Evolutionary conservation across 1,140 invertebrate species (phyloP).

Genomic region (Diabrotica virgifera): DNA sequence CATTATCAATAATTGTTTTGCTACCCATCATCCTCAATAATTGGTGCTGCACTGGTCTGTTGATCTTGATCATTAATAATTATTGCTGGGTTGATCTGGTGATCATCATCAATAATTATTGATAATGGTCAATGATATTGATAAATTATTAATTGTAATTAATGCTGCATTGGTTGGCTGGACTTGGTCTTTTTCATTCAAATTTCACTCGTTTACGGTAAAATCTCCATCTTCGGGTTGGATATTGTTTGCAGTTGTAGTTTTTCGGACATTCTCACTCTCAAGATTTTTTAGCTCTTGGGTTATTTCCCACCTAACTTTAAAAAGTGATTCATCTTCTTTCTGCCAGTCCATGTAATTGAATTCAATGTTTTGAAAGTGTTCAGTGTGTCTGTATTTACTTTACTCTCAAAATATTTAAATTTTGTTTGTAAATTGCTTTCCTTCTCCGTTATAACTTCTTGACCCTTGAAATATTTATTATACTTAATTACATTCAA

Average conservation of each 20-base stretch:
- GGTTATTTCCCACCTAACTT: conserved; percentile 7
- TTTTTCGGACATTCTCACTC: conserved; percentile 4
- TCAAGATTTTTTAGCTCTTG: conserved; percentile 3
- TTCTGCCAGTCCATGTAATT: conserved; percentile 5
- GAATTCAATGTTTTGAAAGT: conserved; percentile 9
- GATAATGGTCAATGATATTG: no score
- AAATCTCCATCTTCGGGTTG: background rate
- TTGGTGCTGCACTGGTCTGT: no score
- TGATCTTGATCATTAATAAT: no score
- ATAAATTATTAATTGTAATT: conserved; percentile 3
- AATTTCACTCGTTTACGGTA: background rate
- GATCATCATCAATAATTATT: no score
- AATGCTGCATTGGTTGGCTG: background rate
- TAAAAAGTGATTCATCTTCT: conserved; percentile 6
- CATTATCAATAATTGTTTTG: no score
- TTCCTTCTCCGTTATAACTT: conserved; percentile 3
- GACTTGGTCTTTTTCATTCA: background rate
- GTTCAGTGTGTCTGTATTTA: conserved; percentile 6
- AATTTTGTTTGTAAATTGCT: background rate
- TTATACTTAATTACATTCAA: background rate
- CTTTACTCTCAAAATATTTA: conserved; percentile 7
- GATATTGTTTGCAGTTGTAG: conserved; percentile 2
- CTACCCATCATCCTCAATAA: no score
- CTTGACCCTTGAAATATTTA: conserved; percentile 5
- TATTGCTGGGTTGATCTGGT: no score